phyloP scores from a whole-genome alignment of 2,888 invertebrate genomes.

The Athripsodes cinereus region DNA sequence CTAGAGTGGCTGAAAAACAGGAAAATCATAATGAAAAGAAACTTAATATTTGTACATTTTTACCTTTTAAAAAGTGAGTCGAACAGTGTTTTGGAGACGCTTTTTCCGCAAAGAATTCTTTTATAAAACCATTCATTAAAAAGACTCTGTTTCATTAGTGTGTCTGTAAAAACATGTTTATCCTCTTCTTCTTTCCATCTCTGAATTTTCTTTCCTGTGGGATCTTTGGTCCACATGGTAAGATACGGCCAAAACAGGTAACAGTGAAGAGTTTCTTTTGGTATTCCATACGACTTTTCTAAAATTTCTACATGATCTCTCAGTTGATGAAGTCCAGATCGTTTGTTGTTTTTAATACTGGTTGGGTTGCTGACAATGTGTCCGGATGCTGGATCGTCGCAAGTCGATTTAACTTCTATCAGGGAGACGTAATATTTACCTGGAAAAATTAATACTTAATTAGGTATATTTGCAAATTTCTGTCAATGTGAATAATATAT shows the following conservation, averaged over 20 bases:
- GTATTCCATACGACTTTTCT: slow-evolving; percentile 20
- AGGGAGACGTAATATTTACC: slow-evolving; percentile 30
- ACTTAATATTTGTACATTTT: no score
- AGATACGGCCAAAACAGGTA: slow-evolving; percentile 38
- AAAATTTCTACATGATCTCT: slow-evolving; percentile 36
- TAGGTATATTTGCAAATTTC: background rate
- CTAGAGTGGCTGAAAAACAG: no score
- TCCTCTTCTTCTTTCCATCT: slow-evolving; percentile 35
- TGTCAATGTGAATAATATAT: background rate
- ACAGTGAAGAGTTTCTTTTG: slow-evolving; percentile 29
- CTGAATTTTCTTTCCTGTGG: slow-evolving; percentile 31
- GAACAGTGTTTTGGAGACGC: slow-evolving; percentile 29
- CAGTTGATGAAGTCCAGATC: slow-evolving; percentile 37
- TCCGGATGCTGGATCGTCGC: slow-evolving; percentile 30
- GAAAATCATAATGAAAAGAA: no score
- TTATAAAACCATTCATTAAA: slow-evolving; percentile 34
- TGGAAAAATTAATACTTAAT: slow-evolving; percentile 25
- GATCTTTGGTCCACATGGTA: slow-evolving; percentile 32
- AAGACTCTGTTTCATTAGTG: slow-evolving; percentile 29
- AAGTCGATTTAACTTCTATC: slow-evolving; percentile 36
- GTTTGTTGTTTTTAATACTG: slow-evolving; percentile 36
- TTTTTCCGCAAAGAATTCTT: slow-evolving; percentile 28
- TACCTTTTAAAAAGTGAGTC: slow-evolving; percentile 33
- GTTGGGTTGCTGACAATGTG: slow-evolving; percentile 34
- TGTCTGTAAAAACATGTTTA: slow-evolving; percentile 34